A percentile compares a stretch with the other conserved stretches of the same genome.
Conservation (phyloP, 1,140 invertebrate genomes). For the Augochlora pura region DNA sequence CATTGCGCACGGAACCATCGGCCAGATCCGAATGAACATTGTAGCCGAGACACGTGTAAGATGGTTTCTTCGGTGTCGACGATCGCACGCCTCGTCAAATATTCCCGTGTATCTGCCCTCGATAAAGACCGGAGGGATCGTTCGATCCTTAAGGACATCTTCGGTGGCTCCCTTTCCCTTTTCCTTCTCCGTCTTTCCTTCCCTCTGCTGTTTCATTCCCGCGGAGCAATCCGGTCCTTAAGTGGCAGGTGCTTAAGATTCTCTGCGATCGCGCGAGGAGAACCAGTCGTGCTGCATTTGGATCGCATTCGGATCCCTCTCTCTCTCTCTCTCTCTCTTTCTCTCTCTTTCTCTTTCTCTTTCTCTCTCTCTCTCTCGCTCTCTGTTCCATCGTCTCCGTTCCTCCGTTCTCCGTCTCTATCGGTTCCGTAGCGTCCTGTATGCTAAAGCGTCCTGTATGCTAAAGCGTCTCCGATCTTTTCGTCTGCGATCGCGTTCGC, state of each 20-base stretch:
- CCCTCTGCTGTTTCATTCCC: slow-evolving; percentile 55
- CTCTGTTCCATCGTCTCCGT: neutral
- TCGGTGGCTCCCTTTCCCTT: neutral
- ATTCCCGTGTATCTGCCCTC: slow-evolving; percentile 27
- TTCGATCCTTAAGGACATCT: slow-evolving; percentile 59
- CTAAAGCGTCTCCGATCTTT: slow-evolving; percentile 34
- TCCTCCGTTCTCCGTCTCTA: slow-evolving; percentile 9
- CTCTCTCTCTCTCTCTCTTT: slow-evolving; percentile 38
- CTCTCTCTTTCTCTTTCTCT: slow-evolving; percentile 13
- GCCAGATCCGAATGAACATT: too few species aligned
- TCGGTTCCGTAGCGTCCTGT: slow-evolving; percentile 32
- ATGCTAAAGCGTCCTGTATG: slow-evolving; percentile 48
- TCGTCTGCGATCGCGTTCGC: neutral
- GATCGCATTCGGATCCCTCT: slow-evolving; percentile 61
- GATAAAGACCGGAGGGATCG: slow-evolving; percentile 45
- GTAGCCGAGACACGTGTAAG: too few species aligned
- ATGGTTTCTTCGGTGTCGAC: too few species aligned
- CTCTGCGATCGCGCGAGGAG: slow-evolving; percentile 64
- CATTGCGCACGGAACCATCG: too few species aligned
- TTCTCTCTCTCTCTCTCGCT: slow-evolving; percentile 5
- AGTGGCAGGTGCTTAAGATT: slow-evolving; percentile 72
- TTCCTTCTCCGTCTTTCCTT: slow-evolving; percentile 31
- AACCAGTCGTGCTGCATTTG: slow-evolving; percentile 71
- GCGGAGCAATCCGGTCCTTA: slow-evolving; percentile 65
- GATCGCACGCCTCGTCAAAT: slow-evolving; percentile 4